Evolutionary conservation across 2,888 invertebrate species (phyloP), one percentile per base, ranked within the genome.

Genomic region (Odontocolon sp.): DNA sequence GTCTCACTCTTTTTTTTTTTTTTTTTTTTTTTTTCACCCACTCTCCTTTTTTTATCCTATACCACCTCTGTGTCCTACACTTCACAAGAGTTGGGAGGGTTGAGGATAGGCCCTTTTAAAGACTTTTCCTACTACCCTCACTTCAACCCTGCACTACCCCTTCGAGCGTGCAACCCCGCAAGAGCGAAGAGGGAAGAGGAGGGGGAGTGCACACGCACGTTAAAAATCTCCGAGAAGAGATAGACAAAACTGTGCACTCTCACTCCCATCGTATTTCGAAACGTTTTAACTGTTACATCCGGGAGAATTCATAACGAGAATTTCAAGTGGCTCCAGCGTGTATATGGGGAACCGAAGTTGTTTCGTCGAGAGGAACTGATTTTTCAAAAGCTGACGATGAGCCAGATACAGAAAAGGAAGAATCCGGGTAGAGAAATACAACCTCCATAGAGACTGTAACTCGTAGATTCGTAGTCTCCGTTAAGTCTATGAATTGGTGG

Each of bases 81-180:
- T 75, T 67, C 42, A 45, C 69, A 74, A 23, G 63, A 21, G 14
- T 4, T 33, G 64, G 64, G 57, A 64, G 59, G 8, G 9, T 64
- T 45, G 56, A 16, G 26, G 56, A 57, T 40, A 23, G 57, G 84
- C 85, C 86, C 86, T 87, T 87, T 88, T 87, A 88, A 87, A 88
- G 87, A 88, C 87, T 87, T 85, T 86, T 86, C 84, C 85, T 78
- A 83, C 84, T 82, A 80, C 82, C 80, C 77, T 77, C 81, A 81
- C 83, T 81, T 73, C 75, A 69, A 59, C 67, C 42, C 70, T n/a
- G n/a, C n/a, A n/a, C 31, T 50, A 42, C 54, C 38, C 54, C 63
- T 50, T 11, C 50, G 14, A 21, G 11, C 63, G 16, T 28, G 38
- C 47, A 14, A 23, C 28, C 50, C n/a, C 57, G 36, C 33, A 47